A percentile compares a stretch with the other conserved stretches of the same genome.
Conservation (phyloP, 2,113 vertebrate species). For the Entosphenus tridentatus region DNA sequence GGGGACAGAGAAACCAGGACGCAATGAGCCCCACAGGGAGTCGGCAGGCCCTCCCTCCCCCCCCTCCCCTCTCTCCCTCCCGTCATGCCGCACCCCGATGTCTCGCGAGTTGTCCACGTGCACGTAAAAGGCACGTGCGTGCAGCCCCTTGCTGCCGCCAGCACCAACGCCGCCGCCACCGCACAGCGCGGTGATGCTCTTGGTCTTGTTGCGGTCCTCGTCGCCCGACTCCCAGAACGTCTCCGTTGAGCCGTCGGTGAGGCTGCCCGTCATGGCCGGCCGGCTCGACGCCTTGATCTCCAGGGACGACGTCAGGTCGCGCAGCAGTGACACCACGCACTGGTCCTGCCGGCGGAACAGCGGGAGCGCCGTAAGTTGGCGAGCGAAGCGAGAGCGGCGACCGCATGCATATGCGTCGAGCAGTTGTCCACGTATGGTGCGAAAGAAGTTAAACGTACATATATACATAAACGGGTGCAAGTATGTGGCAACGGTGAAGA, state of each 20-base stretch:
- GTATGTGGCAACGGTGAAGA: no score
- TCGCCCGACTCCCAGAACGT: slow-evolving; percentile 98
- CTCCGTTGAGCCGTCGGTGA: slow-evolving; percentile 91
- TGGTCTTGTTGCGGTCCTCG: slow-evolving; percentile 98
- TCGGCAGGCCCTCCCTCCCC: no score
- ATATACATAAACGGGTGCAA: no score
- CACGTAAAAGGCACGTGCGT: slow-evolving; percentile 60
- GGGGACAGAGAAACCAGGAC: no score
- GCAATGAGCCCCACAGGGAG: no score
- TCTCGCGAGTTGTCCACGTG: slow-evolving; percentile 97
- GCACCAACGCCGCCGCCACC: no score
- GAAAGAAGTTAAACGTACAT: no score
- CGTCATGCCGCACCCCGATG: slow-evolving; percentile 47
- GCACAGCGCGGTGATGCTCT: slow-evolving; percentile 85
- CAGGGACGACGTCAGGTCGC: slow-evolving; percentile 77
- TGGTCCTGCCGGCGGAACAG: slow-evolving; percentile 31
- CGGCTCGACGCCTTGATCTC: slow-evolving; percentile 96
- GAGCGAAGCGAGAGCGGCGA: no score
- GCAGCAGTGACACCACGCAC: slow-evolving; percentile 73
- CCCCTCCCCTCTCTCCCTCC: no score
- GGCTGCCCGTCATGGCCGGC: slow-evolving; percentile 93
- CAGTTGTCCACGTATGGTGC: no score
- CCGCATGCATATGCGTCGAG: no score
- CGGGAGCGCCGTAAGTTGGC: not conserved
- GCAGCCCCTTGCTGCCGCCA: slow-evolving; percentile 54